phyloP scores from a whole-genome alignment of 2,113 vertebrate species.

The Perca fluviatilis region DNA sequence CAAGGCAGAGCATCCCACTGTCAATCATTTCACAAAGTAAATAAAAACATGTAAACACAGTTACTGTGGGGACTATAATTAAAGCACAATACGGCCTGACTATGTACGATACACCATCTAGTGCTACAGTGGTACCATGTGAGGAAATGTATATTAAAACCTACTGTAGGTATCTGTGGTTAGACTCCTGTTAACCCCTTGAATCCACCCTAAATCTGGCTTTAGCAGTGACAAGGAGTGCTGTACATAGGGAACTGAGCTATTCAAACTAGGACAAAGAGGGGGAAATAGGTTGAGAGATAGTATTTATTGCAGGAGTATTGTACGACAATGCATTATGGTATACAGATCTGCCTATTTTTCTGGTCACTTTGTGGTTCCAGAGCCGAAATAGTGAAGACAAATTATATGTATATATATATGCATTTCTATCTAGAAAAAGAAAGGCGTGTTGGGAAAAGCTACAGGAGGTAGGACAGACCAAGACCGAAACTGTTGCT shows the following conservation, averaged over 20 bases:
- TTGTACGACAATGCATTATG: not conserved
- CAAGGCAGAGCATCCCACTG: too few relatives aligned
- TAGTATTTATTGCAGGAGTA: not conserved
- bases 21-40: too few relatives aligned
- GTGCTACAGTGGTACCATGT: not conserved
- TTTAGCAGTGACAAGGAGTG: too few relatives aligned
- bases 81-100: too few relatives aligned
- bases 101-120: too few relatives aligned
- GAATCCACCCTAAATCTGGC: too few relatives aligned
- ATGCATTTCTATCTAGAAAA: not conserved
- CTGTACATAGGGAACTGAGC: too few relatives aligned
- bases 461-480: not conserved
- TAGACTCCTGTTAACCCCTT: not conserved
- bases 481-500: constrained; percentile 14
- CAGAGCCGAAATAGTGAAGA: not conserved
- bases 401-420: too few relatives aligned
- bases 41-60: too few relatives aligned
- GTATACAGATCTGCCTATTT: not conserved
- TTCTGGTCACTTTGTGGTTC: not conserved
- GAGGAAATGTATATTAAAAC: not conserved
- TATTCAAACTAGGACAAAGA: too few relatives aligned
- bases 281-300: too few relatives aligned
- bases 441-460: not conserved
- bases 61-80: too few relatives aligned
- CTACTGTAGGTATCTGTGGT: not conserved